phyloP scores from a whole-genome alignment of 2,113 vertebrate species.

The Gallinago paraguaiae region DNA sequence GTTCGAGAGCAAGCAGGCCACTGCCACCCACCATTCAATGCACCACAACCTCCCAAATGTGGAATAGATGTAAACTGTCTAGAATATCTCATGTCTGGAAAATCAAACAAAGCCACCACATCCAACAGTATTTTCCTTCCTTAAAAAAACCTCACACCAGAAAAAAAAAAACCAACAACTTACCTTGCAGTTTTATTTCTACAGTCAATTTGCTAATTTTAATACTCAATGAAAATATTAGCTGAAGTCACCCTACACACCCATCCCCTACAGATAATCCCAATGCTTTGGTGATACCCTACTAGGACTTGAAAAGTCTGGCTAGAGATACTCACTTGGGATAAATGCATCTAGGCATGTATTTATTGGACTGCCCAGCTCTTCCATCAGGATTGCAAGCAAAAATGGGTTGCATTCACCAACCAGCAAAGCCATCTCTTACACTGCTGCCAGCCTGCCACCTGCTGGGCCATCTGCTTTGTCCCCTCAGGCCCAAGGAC shows the following conservation, averaged over 20 bases:
- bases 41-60: not conserved
- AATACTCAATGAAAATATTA: not conserved
- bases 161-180: not conserved
- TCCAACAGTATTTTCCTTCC: not conserved
- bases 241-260: not conserved
- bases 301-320: not conserved
- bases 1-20: not conserved
- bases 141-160: not conserved
- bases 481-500: not conserved
- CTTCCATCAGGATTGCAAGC: not conserved
- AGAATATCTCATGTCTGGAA: not conserved
- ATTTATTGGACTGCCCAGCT: not conserved
- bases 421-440: not conserved
- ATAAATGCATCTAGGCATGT: accelerated
- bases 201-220: not conserved
- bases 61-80: not conserved
- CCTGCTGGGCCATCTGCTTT: not conserved
- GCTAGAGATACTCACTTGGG: not conserved
- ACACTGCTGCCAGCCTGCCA: constrained; percentile 25
- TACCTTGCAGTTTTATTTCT: not conserved
- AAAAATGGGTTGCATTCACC: not conserved
- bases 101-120: not conserved
- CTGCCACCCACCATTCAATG: not conserved
- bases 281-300: accelerated
- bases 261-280: not conserved